Base-by-base conservation (phyloP, 2,888 invertebrate genomes). In the Idaea dimidiata region DNA sequence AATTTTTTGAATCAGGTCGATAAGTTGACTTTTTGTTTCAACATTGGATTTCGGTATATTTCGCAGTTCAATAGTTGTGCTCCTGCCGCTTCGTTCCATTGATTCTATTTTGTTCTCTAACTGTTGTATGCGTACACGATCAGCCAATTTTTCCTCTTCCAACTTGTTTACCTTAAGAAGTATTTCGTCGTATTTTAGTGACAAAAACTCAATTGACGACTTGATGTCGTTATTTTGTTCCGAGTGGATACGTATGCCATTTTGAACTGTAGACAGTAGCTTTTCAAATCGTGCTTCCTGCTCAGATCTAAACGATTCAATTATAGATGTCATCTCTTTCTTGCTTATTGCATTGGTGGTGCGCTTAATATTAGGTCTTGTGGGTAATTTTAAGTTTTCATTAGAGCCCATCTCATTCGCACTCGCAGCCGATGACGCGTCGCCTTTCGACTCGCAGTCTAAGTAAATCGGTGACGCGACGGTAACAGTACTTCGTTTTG, bases 131-230 rank as follows among this genome's bases (percentile, higher is more conserved):
- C 57, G 57, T 10, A 53, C 16, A 5, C 17, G 53, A 4, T 32
- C 54, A 3, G 24, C 1, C 3, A 16, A 8, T 24, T 17, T 61
- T 43, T 61, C 61, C 53, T 61, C 43, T 8, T 61, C 61, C 6
- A 61, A 10, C 5, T 7, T 17, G 2, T 16, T 24, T 4, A 61
- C n/a, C 54, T 33, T 61, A 6, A 10, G 6, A 1, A 31, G 16
- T n/a, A 61, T 16, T 18, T 61, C 61, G 10, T 61, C 61, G 8
- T 58, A 58, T 32, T 61, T 61, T 17, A 57, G 54, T 1, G 16
- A 18, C 1, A 61, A 8, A 4, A 61, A 61, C 10, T 61, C 61
- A 1, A 61, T 54, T 1, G 61, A 54, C 6, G n/a, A n/a, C 0
- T 16, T 24, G 6, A 61, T 61, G 6, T n/a, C 56, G 6, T 57